A percentile compares a stretch with the other conserved stretches of the same genome.
phyloP scores from a whole-genome alignment of 1,140 invertebrate genomes.

The Caenorhabditis brenneri region DNA sequence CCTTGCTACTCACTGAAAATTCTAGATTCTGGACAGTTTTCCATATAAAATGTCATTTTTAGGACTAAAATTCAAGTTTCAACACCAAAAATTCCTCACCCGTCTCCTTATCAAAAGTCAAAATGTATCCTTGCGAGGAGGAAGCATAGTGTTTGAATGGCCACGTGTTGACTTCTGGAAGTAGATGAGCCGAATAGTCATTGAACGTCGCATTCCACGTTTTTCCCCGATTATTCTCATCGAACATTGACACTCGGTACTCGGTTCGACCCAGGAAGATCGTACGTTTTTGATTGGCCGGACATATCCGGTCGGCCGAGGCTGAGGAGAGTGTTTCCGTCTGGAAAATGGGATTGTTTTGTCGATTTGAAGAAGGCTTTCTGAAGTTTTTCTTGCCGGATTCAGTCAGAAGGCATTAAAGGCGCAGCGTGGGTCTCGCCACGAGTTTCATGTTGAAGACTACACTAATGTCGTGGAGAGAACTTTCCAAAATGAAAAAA shows the following conservation, averaged over 20 bases:
- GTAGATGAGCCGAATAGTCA: constrained; percentile 75
- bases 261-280: constrained; percentile 86
- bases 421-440: no score
- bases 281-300: constrained; percentile 72
- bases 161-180: constrained; percentile 58
- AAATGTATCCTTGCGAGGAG: constrained; percentile 83
- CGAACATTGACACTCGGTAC: constrained; percentile 92
- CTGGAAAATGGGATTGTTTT: constrained; percentile 21
- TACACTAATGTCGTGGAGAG: no score
- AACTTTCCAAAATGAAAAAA: no score
- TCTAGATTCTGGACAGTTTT: no score
- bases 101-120: constrained; percentile 76
- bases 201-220: constrained; percentile 93
- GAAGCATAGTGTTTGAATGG: constrained; percentile 77
- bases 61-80: no score
- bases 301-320: constrained; percentile 76
- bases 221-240: constrained; percentile 81
- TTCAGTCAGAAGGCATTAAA: no score
- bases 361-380: neutral
- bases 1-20: no score
- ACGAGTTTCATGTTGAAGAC: no score
- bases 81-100: constrained; percentile 61
- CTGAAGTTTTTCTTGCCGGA: no score
- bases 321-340: constrained; percentile 72
- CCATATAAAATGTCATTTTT: no score